These are phyloP conservation scores for Aphelenchoides avenae DNA, from an alignment of 1,140 invertebrate genomes.

Conservation along the genomic window DNA sequence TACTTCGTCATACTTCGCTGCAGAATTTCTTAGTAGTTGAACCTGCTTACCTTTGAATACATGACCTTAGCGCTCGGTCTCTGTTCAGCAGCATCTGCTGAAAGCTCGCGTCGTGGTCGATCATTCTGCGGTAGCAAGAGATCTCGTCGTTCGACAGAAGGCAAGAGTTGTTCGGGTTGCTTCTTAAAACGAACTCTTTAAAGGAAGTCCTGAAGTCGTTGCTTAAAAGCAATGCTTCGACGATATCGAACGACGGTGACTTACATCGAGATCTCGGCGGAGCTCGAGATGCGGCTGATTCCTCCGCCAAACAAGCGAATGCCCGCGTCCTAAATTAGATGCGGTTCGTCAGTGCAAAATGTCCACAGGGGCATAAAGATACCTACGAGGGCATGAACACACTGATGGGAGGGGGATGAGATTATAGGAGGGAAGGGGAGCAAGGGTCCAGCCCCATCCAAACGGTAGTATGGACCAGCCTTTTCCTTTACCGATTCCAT, in stretches of 20 bases:
- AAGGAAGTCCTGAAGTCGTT: too few relatives aligned
- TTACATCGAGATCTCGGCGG: conserved; percentile 8
- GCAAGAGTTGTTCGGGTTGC: conserved; percentile 39
- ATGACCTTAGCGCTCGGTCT: conserved; percentile 29
- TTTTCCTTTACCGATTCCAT: too few relatives aligned
- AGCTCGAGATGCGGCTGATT: conserved; percentile 44
- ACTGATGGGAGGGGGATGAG: too few relatives aligned
- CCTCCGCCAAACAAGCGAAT: conserved; percentile 45
- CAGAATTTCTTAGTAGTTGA: too few relatives aligned
- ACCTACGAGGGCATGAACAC: too few relatives aligned
- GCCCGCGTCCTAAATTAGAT: not conserved
- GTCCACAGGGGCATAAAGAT: too few relatives aligned
- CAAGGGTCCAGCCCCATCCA: too few relatives aligned
- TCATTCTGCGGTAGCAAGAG: conserved; percentile 23
- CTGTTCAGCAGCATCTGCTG: conserved; percentile 29
- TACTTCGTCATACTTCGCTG: conserved; percentile 1
- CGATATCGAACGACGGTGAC: not conserved
- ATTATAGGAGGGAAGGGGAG: too few relatives aligned
- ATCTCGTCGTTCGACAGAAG: conserved; percentile 27
- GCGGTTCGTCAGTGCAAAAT: too few relatives aligned
- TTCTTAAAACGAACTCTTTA: conserved; percentile 30
- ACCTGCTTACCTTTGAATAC: conserved; percentile 38
- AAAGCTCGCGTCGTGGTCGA: conserved; percentile 42
- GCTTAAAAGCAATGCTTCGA: conserved; percentile 22
- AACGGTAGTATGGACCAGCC: too few relatives aligned